Evolutionary conservation across 1,140 invertebrate species (phyloP), one percentile per base, ranked within the genome.

Genomic region (Babylonia areolata): DNA sequence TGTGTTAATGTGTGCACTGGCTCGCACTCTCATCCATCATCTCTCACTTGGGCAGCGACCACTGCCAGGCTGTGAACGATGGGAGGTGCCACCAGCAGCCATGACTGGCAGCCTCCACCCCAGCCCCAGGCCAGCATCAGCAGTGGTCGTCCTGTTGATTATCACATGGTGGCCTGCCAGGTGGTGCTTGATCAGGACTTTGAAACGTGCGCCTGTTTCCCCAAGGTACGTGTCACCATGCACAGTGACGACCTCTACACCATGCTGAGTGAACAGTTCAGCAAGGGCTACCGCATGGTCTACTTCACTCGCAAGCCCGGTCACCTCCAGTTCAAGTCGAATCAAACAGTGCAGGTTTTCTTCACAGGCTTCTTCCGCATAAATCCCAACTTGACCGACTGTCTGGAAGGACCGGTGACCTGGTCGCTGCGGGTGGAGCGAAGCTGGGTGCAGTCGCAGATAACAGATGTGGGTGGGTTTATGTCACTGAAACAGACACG

Each of bases 361-460:
- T 75, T 75, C 33, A 35, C 3, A 5, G 77, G 39, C 6, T 79
- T 40, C 28, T 79, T 79, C 77, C 37, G 77, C 40, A 40, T 42
- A 28, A 79, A 46, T 28, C 39, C 77, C 31, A 46, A 79, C 37
- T 2, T 79, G 6, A 28, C 39, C 15, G 77, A 31, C 39, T 3
- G 37, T 11, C 17, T 35, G 23, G 42, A 37, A 23, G 77, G 23
- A 2, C 12, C 12, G 1, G 35, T 79, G 28, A 40, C 39, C 15
- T 79, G 77, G 77, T 15, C 23, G 37, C 12, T 79, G 23, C 77
- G 42, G 3, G 77, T 79, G 12, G 77, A 79, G 37, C 42, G 42
- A 42, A 79, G 77, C 77, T 79, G 77, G 77, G 23, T 79, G 12
- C 77, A 79, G 42, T 35, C 77, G 39, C 28, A 17, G 39, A 28